Evolutionary conservation across 2,113 vertebrate species (phyloP).

Genomic region (human): DNA sequence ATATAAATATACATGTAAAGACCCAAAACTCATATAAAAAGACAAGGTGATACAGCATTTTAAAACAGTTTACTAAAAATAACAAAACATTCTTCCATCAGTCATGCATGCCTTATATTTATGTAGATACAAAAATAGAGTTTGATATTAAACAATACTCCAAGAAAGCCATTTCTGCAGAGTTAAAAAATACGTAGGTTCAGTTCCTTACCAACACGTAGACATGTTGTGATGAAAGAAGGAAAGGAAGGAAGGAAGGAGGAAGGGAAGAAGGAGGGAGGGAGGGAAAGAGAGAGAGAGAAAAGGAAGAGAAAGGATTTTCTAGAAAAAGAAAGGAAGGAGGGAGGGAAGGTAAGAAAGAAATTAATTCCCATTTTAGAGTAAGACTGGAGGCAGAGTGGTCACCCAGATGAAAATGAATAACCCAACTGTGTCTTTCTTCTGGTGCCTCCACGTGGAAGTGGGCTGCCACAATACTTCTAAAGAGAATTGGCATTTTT

Average conservation of each 20-base stretch:
- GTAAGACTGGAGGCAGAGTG: background rate
- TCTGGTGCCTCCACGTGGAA: fast-evolving
- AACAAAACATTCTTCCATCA: background rate
- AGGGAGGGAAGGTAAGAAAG: background rate
- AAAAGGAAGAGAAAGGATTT: background rate
- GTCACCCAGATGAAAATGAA: background rate
- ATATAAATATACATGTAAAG: background rate
- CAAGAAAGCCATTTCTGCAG: background rate
- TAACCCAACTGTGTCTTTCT: fast-evolving
- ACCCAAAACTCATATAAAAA: background rate
- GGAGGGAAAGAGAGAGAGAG: background rate
- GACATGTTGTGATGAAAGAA: background rate
- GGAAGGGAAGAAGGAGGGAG: background rate
- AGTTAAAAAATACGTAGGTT: background rate
- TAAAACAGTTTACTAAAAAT: background rate
- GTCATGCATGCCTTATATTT: background rate
- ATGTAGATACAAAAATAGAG: background rate
- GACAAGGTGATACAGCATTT: background rate
- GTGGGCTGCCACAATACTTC: fast-evolving
- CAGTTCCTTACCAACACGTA: background rate
- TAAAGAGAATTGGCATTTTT: background rate
- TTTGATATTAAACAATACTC: background rate
- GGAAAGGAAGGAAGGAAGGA: too few relatives aligned
- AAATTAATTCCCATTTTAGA: background rate
- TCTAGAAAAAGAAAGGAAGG: background rate